These are phyloP conservation scores for Porites rus DNA, from an alignment of 92 coral and sea anemone species.

Conservation along the genomic window DNA sequence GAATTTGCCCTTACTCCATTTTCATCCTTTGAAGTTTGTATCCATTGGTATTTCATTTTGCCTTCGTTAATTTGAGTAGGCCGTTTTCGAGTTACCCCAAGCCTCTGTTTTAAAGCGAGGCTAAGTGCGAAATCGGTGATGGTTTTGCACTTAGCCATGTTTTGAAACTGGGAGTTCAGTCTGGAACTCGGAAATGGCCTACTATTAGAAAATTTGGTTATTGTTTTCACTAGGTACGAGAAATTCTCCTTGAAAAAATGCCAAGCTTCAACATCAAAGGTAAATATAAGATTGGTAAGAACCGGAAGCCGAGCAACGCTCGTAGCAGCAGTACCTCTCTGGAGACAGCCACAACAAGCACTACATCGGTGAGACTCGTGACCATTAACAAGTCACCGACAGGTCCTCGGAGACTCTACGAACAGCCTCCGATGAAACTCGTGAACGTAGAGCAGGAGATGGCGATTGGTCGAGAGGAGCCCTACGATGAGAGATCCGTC, in stretches of 20 bases:
- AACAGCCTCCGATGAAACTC: conserved; percentile 23
- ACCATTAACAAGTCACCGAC: conserved; percentile 36
- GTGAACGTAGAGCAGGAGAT: conserved; percentile 26
- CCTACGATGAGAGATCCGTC: not conserved
- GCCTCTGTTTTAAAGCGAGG: no score
- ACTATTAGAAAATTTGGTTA: not conserved
- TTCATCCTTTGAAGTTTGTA: no score
- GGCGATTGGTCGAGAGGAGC: not conserved
- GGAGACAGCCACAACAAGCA: conserved; percentile 28
- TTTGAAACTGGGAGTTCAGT: no score
- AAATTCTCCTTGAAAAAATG: conserved; percentile 18
- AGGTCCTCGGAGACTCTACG: conserved; percentile 21
- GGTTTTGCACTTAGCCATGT: no score
- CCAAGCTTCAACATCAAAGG: conserved; percentile 11
- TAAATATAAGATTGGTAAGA: not conserved
- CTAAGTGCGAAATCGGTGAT: no score
- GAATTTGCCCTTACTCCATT: no score
- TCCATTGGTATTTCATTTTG: no score
- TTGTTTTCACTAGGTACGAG: conserved; percentile 26
- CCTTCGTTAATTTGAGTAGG: no score
- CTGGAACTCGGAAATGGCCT: no score
- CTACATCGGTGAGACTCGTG: conserved; percentile 30
- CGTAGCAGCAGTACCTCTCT: conserved; percentile 15
- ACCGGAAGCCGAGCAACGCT: not conserved
- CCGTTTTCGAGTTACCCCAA: no score